These are phyloP conservation scores for Drosophila miranda DNA, from an alignment of 1,140 invertebrate species.

Conservation along the genomic window DNA sequence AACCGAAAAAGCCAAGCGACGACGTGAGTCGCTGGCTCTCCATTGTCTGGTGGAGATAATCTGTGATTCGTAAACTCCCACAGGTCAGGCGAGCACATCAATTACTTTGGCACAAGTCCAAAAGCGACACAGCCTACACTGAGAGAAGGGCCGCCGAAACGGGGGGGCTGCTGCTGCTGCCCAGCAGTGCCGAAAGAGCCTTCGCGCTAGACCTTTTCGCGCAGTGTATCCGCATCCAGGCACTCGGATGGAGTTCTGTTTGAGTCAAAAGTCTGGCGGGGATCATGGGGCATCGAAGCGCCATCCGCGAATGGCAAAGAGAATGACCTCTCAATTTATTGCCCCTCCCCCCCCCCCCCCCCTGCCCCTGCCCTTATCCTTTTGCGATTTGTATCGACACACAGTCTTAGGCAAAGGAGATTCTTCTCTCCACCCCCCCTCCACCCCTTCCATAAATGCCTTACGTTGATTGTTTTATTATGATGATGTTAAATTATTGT, in stretches of 20 bases:
- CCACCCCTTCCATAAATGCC: conserved; percentile 48
- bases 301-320: conserved; percentile 55
- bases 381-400: conserved; percentile 73
- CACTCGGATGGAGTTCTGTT: conserved; percentile 11
- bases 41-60: conserved; percentile 81
- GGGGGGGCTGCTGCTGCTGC: too few relatives aligned
- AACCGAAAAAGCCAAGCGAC: conserved; percentile 55
- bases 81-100: conserved; percentile 82
- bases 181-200: too few relatives aligned
- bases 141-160: not conserved
- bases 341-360: conserved; percentile 45
- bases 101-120: conserved; percentile 80
- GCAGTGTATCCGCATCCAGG: too few relatives aligned
- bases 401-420: not conserved
- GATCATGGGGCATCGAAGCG: conserved; percentile 43
- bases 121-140: conserved; percentile 31
- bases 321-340: conserved; percentile 82
- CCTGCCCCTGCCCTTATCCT: conserved; percentile 50
- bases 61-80: conserved; percentile 82
- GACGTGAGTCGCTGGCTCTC: conserved; percentile 73
- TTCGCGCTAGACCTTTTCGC: too few relatives aligned
- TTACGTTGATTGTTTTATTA: conserved; percentile 82
- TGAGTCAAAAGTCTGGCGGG: conserved; percentile 25
- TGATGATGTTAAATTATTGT: conserved; percentile 83
- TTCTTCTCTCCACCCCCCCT: conserved; percentile 6